Conservation (phyloP, 2,888 invertebrate species). For the Sclerodermus sp. region DNA sequence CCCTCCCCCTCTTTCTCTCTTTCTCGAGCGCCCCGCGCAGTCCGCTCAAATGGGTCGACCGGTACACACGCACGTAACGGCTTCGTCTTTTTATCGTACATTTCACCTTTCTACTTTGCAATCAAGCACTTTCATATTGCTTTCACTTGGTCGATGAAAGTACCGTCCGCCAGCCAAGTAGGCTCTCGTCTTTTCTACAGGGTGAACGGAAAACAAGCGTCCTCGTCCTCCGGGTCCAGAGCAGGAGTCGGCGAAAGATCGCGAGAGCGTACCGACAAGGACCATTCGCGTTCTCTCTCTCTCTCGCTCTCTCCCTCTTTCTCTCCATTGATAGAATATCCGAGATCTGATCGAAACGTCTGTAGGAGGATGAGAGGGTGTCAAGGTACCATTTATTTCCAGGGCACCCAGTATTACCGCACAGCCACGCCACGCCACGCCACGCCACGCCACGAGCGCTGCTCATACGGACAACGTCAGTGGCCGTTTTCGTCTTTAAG, state of each 20-base stretch:
- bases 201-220: constrained; percentile 9
- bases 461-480: constrained; percentile 6
- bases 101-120: constrained; percentile 59
- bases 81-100: constrained; percentile 56
- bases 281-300: not conserved
- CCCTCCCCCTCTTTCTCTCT: constrained; percentile 4
- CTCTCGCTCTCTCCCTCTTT: constrained; percentile 4
- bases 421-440: constrained; percentile 5
- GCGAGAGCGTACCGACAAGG: too few species aligned
- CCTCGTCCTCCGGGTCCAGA: not conserved
- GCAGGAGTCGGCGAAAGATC: not conserved
- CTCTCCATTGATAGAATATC: too few species aligned
- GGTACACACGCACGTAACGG: constrained; percentile 49
- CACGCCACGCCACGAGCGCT: constrained; percentile 12
- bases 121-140: constrained; percentile 59
- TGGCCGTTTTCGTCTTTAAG: constrained; percentile 29
- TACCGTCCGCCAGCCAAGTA: constrained; percentile 49
- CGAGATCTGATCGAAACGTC: too few species aligned
- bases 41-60: constrained; percentile 48
- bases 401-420: constrained; percentile 13
- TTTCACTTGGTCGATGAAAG: constrained; percentile 58
- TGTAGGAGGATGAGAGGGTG: too few species aligned
- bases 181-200: constrained; percentile 39
- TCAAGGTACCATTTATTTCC: constrained; percentile 11
- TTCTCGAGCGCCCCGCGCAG: constrained; percentile 22